These are phyloP conservation scores for Psylliodes chrysocephalus DNA, from an alignment of 2,888 invertebrate species.

Conservation along the genomic window DNA sequence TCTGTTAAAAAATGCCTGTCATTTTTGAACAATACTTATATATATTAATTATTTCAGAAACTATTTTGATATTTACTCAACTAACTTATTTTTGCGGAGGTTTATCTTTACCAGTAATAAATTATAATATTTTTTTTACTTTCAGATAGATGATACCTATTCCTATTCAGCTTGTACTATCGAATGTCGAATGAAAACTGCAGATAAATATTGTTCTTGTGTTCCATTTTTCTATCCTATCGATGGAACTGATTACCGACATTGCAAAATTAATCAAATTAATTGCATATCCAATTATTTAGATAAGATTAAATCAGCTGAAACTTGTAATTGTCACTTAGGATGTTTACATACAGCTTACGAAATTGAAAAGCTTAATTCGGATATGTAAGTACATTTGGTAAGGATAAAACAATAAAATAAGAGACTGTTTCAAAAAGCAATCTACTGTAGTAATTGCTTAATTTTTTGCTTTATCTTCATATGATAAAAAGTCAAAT, in stretches of 20 bases:
- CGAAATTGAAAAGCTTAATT: slow-evolving; percentile 77
- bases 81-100: too few species aligned
- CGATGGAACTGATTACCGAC: slow-evolving; percentile 65
- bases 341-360: slow-evolving; percentile 82
- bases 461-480: too few species aligned
- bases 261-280: slow-evolving; percentile 71
- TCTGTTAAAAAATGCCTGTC: too few species aligned
- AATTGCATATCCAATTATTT: slow-evolving; percentile 69
- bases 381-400: slow-evolving; percentile 60
- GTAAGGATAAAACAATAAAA: too few species aligned
- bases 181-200: slow-evolving; percentile 76
- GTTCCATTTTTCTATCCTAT: slow-evolving; percentile 78
- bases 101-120: too few species aligned
- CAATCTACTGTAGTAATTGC: too few species aligned
- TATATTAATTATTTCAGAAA: too few species aligned
- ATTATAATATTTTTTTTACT: slow-evolving; percentile 6
- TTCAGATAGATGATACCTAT: slow-evolving; percentile 65
- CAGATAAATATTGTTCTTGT: slow-evolving; percentile 74
- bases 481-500: too few species aligned
- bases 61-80: too few species aligned
- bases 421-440: too few species aligned
- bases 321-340: slow-evolving; percentile 75
- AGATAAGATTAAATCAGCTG: slow-evolving; percentile 69
- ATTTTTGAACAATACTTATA: too few species aligned
- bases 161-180: slow-evolving; percentile 80